phyloP scores from a whole-genome alignment of 2,888 invertebrate species.

The Phlogophora meticulosa region DNA sequence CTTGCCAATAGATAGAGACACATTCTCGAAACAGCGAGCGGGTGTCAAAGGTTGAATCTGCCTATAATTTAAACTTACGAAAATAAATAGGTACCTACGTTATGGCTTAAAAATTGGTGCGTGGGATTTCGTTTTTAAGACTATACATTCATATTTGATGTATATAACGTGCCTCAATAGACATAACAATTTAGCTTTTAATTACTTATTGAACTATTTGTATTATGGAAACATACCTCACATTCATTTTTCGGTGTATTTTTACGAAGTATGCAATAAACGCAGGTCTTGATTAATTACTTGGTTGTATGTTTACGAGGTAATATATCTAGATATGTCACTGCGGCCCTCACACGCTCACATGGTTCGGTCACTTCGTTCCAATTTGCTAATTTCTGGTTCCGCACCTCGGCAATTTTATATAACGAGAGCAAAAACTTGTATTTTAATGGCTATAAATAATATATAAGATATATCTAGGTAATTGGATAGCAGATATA shows the following conservation, averaged over 20 bases:
- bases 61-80: background rate
- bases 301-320: conserved; percentile 17
- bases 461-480: conserved; percentile 30
- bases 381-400: conserved; percentile 82
- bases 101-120: conserved; percentile 25
- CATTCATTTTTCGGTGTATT: conserved; percentile 25
- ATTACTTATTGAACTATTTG: conserved; percentile 21
- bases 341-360: conserved; percentile 50
- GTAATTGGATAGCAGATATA: conserved; percentile 45
- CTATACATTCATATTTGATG: background rate
- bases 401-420: conserved; percentile 74
- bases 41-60: no score
- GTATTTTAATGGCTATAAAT: conserved; percentile 48
- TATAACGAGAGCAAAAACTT: conserved; percentile 64
- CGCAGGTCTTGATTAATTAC: conserved; percentile 14
- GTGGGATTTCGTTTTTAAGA: conserved; percentile 36
- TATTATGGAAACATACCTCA: conserved; percentile 30
- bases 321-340: conserved; percentile 17
- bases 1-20: background rate
- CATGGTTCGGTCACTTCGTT: conserved; percentile 73
- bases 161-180: conserved; percentile 10
- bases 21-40: background rate
- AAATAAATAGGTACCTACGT: conserved; percentile 14
- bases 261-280: conserved; percentile 34
- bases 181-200: conserved; percentile 18